Conservation (phyloP, 1,140 invertebrate species). For the Hycleus cichorii region DNA sequence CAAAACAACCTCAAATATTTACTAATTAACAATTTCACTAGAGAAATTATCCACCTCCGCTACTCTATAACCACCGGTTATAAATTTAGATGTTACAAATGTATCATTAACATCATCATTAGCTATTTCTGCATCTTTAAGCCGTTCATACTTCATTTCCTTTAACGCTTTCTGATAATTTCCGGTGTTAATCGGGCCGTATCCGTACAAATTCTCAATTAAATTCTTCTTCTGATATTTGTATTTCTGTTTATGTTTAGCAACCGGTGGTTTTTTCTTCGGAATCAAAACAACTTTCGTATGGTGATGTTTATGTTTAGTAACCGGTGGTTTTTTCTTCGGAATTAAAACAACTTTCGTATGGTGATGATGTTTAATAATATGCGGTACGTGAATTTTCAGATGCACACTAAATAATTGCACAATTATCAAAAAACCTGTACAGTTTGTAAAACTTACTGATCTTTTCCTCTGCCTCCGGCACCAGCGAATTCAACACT, state of each 20-base stretch:
- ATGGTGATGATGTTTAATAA: background rate
- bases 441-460: background rate
- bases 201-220: background rate
- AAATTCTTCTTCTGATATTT: background rate
- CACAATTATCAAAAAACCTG: no score
- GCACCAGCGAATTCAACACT: background rate
- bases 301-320: background rate
- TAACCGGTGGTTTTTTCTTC: background rate
- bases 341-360: background rate
- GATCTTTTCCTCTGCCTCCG: background rate
- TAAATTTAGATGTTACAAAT: no score
- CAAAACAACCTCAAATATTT: no score
- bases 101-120: no score
- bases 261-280: background rate
- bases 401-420: background rate
- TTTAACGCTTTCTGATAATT: no score
- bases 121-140: no score
- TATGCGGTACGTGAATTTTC: background rate
- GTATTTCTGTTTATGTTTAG: background rate
- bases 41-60: no score
- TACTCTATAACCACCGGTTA: no score
- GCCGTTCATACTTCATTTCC: no score
- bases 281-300: background rate
- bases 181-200: background rate
- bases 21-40: no score